Base-by-base conservation (phyloP, 2,888 invertebrate species). In the Nymphalis urticae region DNA sequence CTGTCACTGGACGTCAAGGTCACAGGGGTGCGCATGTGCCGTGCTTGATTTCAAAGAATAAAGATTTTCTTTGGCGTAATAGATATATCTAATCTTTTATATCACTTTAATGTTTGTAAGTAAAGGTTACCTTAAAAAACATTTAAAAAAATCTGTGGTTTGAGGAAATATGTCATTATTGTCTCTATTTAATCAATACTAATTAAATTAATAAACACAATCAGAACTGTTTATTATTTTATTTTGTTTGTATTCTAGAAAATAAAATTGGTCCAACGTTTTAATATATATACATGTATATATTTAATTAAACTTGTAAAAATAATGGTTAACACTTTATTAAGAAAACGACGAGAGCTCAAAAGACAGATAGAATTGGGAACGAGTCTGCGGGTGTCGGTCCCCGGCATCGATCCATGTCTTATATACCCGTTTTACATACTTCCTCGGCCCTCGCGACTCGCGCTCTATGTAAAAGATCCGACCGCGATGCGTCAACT, bases 401-500 rank as follows among this genome's bases (percentile, higher is more conserved):
- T 84, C 82, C 78, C 85, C 86, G 81, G 82, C 87, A 92, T 91
- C 89, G 91, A 91, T 90, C 90, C 89, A 82, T 81, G 86, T 85
- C 87, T 88, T 90, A 90, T 89, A 80, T 91, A 86, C 83, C 75
- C 79, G 83, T 79, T 88, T 88, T 90, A 90, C 89, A 90, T 89
- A 88, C 82, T 85, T 87, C 75, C 76, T 76, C 77, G 75, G 76
- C 74, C 86, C 87, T 87, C 87, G 83, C 86, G 83, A 87, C 86
- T 86, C 86, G 83, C 85, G 83, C 82, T 82, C 82, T 89, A 89
- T 90, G 88, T 90, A 85, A 90, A 42, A 87, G 89, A 88, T 89
- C 88, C 87, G 88, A 88, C 87, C 84, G 88, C 88, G 88, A 90
- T 90, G 91, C 90, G 90, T 90, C 90, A 90, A 89, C 87, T 81